phyloP scores from a whole-genome alignment of 1,140 invertebrate species.

The Radopholus similis region DNA sequence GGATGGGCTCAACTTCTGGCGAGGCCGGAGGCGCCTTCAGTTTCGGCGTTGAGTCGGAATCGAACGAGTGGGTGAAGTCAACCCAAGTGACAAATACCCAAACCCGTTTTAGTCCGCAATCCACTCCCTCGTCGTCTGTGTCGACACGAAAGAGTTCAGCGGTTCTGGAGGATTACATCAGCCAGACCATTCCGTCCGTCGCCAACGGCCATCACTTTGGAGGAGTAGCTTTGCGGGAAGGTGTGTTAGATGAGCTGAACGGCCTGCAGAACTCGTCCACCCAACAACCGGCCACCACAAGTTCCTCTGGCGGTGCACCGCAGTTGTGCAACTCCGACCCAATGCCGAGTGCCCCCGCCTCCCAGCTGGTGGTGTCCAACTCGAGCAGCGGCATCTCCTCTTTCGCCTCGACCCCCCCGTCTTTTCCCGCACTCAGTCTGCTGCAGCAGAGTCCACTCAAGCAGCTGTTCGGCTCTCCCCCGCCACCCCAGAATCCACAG shows the following conservation, averaged over 20 bases:
- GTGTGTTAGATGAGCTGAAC: background rate
- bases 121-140: slow-evolving; percentile 8
- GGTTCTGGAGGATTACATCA: slow-evolving; percentile 43
- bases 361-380: background rate
- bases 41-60: too few relatives aligned
- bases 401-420: slow-evolving; percentile 12
- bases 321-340: background rate
- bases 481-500: too few relatives aligned
- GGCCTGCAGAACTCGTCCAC: background rate
- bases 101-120: background rate
- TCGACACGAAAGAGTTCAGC: slow-evolving; percentile 41
- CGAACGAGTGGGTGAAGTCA: background rate
- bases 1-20: background rate
- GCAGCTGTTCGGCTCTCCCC: background rate
- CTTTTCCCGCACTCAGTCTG: background rate
- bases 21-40: too few relatives aligned
- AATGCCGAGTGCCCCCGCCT: background rate
- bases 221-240: slow-evolving; percentile 15
- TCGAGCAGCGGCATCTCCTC: background rate
- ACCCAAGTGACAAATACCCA: background rate
- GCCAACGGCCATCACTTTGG: slow-evolving; percentile 9
- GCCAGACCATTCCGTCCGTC: slow-evolving; percentile 40
- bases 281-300: background rate
- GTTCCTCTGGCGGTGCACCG: background rate
- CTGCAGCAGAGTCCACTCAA: slow-evolving; percentile 1